A percentile compares a stretch with the other conserved stretches of the same genome.
phyloP scores from a whole-genome alignment of 2,888 invertebrate genomes.

The Sinelater perroti region DNA sequence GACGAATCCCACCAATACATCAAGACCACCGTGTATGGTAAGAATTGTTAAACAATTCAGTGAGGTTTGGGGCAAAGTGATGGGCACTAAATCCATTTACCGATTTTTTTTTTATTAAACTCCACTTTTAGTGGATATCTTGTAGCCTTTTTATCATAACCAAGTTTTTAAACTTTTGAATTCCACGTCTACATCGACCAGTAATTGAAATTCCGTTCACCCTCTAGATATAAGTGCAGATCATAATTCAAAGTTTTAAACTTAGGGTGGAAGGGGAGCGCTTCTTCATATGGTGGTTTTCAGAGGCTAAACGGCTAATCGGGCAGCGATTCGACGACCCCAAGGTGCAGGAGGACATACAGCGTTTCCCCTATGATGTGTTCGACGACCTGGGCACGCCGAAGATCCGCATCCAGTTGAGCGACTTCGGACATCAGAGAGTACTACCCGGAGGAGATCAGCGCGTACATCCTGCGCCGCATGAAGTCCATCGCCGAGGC shows the following conservation, averaged over 20 bases:
- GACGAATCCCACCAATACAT: constrained; percentile 23
- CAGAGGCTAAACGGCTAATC: constrained; percentile 48
- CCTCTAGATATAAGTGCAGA: too few species aligned
- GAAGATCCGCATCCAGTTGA: constrained; percentile 34
- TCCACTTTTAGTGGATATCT: too few species aligned
- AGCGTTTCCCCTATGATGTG: constrained; percentile 42
- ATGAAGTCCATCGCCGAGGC: constrained; percentile 38
- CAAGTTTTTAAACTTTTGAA: too few species aligned
- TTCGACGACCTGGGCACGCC: constrained; percentile 37
- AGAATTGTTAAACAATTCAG: constrained; percentile 10
- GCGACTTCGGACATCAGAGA: constrained; percentile 17
- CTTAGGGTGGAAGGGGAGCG: too few species aligned
- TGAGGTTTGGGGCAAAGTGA: too few species aligned
- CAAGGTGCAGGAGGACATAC: constrained; percentile 42
- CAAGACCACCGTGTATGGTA: constrained; percentile 40
- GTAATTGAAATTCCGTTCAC: too few species aligned
- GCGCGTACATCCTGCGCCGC: constrained; percentile 39
- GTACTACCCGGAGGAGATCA: constrained; percentile 42
- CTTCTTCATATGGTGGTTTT: too few species aligned
- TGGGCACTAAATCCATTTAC: too few species aligned
- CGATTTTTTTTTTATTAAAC: too few species aligned
- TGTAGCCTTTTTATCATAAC: too few species aligned
- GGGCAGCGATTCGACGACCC: constrained; percentile 43
- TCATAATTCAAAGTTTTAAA: too few species aligned
- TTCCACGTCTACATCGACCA: too few species aligned